phyloP scores from a whole-genome alignment of 2,797 vertebrate genomes.

The Knipowitschia caucasica region DNA sequence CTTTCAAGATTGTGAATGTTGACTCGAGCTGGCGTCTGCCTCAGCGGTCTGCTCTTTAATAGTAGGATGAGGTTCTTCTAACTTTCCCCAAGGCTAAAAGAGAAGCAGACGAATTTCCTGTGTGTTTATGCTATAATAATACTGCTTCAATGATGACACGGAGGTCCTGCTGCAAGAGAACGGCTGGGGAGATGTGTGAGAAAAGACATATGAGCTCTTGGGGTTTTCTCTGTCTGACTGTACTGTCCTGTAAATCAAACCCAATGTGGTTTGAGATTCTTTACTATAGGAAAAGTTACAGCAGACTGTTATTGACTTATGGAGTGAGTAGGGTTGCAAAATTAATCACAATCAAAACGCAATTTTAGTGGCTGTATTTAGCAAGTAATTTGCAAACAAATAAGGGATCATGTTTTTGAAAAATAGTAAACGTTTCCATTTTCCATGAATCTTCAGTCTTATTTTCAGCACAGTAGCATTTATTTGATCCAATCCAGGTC shows the following conservation, averaged over 20 bases:
- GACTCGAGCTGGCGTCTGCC: constrained; percentile 54
- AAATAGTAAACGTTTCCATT: no score
- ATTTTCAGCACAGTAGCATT: no score
- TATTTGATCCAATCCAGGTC: no score
- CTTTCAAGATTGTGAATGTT: constrained; percentile 19
- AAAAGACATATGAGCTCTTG: constrained; percentile 19
- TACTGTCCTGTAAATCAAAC: constrained; percentile 37
- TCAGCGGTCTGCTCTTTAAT: constrained; percentile 55
- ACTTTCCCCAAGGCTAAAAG: constrained; percentile 51
- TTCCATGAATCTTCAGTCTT: no score
- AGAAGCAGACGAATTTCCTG: constrained; percentile 67
- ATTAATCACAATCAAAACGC: no score
- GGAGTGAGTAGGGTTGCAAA: no score
- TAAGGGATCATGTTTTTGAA: no score
- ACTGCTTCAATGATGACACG: constrained; percentile 53
- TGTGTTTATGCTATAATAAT: constrained; percentile 61
- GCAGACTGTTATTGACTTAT: no score
- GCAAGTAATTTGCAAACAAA: no score
- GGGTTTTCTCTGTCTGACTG: constrained; percentile 30
- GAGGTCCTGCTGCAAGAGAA: constrained; percentile 39
- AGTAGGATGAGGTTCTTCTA: constrained; percentile 55
- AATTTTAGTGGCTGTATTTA: no score
- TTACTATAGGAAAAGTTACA: constrained; percentile 16
- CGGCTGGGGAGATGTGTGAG: constrained; percentile 35
- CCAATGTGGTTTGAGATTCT: constrained; percentile 17